These are phyloP conservation scores for Rhamphomyia laevipes DNA, from an alignment of 2,888 invertebrate genomes.

Conservation along the genomic window DNA sequence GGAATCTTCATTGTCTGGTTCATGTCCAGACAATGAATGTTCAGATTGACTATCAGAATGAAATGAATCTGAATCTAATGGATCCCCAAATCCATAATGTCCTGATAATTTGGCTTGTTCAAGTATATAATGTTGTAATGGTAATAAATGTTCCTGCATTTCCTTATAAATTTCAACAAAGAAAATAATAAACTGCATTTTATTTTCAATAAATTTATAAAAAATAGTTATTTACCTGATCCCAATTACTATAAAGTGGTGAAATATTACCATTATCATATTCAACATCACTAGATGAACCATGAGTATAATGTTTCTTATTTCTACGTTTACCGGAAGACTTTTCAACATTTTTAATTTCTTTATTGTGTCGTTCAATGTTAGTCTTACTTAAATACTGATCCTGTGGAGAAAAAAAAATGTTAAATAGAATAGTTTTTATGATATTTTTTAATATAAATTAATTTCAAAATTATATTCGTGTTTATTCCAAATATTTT, in stretches of 20 bases:
- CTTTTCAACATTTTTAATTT: constrained; percentile 15
- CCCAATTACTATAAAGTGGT: constrained; percentile 63
- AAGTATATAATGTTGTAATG: constrained; percentile 76
- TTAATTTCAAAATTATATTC: not conserved
- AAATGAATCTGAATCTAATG: constrained; percentile 62
- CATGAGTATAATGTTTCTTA: constrained; percentile 20
- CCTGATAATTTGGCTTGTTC: constrained; percentile 65
- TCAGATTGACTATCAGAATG: constrained; percentile 65
- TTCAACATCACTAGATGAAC: constrained; percentile 38
- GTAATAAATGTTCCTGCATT: constrained; percentile 63
- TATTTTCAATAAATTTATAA: not conserved
- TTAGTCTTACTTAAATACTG: constrained; percentile 37
- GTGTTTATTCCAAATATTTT: too few species aligned
- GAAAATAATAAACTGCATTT: not conserved
- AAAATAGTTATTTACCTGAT: constrained; percentile 31
- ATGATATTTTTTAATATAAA: not conserved
- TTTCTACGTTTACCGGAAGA: constrained; percentile 12
- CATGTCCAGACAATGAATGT: constrained; percentile 53
- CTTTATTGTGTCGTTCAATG: constrained; percentile 28
- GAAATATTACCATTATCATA: constrained; percentile 49
- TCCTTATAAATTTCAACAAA: constrained; percentile 27
- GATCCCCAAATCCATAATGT: constrained; percentile 56
- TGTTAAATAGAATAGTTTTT: constrained; percentile 1
- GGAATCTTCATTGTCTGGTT: constrained; percentile 65
- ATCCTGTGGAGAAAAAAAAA: too few species aligned